These are phyloP conservation scores for Timema podura DNA, from an alignment of 2,888 invertebrate species.

Conservation along the genomic window DNA sequence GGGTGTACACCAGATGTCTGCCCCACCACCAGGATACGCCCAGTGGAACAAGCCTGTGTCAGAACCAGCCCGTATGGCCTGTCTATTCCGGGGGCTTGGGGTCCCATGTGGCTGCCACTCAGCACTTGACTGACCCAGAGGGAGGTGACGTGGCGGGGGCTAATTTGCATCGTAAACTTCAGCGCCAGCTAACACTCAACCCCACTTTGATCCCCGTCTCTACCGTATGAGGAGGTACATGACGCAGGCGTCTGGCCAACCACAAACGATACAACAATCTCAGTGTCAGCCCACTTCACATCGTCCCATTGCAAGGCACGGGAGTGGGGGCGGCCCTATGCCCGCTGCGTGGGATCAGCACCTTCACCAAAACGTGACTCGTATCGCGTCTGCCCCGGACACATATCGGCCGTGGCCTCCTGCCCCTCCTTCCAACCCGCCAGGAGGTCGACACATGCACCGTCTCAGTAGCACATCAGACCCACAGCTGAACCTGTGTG, in stretches of 20 bases:
- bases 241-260: slow-evolving; percentile 34
- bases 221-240: slow-evolving; percentile 44
- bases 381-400: slow-evolving; percentile 71
- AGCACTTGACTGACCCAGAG: slow-evolving; percentile 42
- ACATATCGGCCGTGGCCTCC: slow-evolving; percentile 51
- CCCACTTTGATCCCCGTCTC: slow-evolving; percentile 73
- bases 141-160: slow-evolving; percentile 35
- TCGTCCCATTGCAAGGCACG: slow-evolving; percentile 28
- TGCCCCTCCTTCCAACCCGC: slow-evolving; percentile 37
- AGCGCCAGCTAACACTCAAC: slow-evolving; percentile 77
- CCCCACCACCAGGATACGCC: slow-evolving; percentile 19
- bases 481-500: slow-evolving; percentile 58
- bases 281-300: slow-evolving; percentile 36
- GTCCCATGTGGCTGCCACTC: slow-evolving; percentile 45
- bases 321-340: slow-evolving; percentile 22
- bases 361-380: slow-evolving; percentile 57
- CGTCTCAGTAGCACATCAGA: slow-evolving; percentile 55
- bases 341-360: slow-evolving; percentile 39
- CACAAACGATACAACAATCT: slow-evolving; percentile 37
- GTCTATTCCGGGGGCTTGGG: slow-evolving; percentile 30
- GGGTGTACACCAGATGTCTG: slow-evolving; percentile 12
- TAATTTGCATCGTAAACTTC: slow-evolving; percentile 74
- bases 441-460: slow-evolving; percentile 45
- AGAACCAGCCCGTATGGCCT: slow-evolving; percentile 28
- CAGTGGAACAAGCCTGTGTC: slow-evolving; percentile 33